Evolutionary conservation across 2,888 invertebrate genomes (phyloP), one percentile per base, ranked within the genome.

Genomic region (Acheta domesticus): DNA sequence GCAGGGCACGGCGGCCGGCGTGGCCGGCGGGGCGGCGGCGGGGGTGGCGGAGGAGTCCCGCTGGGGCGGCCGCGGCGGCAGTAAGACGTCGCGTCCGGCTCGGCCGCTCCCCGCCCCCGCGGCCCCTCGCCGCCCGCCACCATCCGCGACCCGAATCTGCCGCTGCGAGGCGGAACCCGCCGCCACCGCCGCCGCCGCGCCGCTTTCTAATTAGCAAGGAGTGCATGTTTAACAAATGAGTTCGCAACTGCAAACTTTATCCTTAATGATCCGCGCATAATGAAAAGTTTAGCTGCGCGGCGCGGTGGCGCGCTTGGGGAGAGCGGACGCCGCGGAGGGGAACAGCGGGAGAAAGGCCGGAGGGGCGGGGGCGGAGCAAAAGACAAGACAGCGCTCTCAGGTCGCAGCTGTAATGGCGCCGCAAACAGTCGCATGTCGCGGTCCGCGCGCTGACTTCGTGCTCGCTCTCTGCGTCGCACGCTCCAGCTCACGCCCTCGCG

Each of bases 171-270:
- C 62, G 62, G 62, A 14, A 62, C 16, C 62, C 14, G 62, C 62
- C 62, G 36, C 36, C 36, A 36, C 36, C 62, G 62, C 62, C 62
- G 62, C n/a, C n/a, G 62, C 62, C 62, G 14, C 62, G 62, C 62
- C 62, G 62, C 62, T 62, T 62, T 62, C 62, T 62, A 62, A 62
- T 62, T 62, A 62, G 62, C 62, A 62, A 62, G 62, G 62, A 62
- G 62, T 62, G 62, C 62, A 62, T 62, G 62, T 62, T 62, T 62
- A 62, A 62, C 62, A 62, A 62, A 62, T 62, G 62, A 62, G 62
- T 62, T 62, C 62, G 62, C 62, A 62, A 62, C 62, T 62, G 62
- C 62, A 62, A 62, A 62, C 62, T 62, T 62, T 62, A 62, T 62
- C 62, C 62, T 62, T 62, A 62, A 62, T 62, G 62, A 62, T 62